Conservation (phyloP, 2,797 vertebrate genomes). For the Nasua narica region DNA sequence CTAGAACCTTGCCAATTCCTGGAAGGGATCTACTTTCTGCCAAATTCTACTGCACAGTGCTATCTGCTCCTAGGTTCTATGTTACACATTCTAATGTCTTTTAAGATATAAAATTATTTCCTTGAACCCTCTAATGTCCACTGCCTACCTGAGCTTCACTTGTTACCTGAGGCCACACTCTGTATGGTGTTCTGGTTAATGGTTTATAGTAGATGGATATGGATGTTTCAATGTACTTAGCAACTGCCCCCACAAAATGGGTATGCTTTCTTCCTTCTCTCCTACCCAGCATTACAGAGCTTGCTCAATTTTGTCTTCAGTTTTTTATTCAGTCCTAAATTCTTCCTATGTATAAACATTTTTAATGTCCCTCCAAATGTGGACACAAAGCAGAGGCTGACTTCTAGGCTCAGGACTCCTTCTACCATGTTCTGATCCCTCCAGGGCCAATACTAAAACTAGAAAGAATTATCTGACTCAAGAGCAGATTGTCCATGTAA, state of each 20-base stretch:
- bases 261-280: background rate
- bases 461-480: background rate
- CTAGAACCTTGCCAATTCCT: background rate
- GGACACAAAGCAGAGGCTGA: rapidly evolving
- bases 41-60: background rate
- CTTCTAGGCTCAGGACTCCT: background rate
- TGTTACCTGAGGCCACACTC: background rate
- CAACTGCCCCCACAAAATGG: background rate
- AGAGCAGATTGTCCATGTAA: background rate
- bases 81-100: background rate
- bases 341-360: background rate
- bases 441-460: background rate
- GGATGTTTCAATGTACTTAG: background rate
- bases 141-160: background rate
- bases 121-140: background rate
- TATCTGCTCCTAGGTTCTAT: background rate
- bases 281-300: background rate
- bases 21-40: background rate
- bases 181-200: background rate
- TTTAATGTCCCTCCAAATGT: background rate
- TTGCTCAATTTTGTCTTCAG: background rate
- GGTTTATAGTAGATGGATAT: background rate
- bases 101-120: background rate
- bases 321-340: background rate
- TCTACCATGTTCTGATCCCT: background rate